These are phyloP conservation scores for Lasioglossum marginatum DNA, from an alignment of 2,888 invertebrate genomes.

Conservation along the genomic window DNA sequence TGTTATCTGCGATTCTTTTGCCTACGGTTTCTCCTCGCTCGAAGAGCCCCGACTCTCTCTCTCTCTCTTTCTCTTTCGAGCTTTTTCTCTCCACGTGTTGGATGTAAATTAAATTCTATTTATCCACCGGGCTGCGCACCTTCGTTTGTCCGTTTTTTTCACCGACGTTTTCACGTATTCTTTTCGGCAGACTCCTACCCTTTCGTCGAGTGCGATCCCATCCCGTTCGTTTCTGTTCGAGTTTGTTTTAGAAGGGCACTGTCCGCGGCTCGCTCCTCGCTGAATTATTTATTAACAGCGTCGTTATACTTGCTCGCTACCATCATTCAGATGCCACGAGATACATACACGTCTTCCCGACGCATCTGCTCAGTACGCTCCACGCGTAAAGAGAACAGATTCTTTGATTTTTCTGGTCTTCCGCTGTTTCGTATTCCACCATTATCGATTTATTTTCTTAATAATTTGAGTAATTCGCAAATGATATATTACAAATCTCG, in stretches of 20 bases:
- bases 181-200: neutral
- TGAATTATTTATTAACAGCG: neutral
- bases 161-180: neutral
- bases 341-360: neutral
- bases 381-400: neutral
- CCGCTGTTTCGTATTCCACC: no score
- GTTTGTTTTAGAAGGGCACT: constrained; percentile 27
- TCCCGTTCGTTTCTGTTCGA: neutral
- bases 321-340: neutral
- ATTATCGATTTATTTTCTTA: no score
- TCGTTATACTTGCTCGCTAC: neutral
- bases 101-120: constrained; percentile 57
- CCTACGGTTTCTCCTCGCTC: neutral
- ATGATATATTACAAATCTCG: no score
- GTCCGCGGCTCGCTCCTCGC: neutral
- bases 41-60: neutral
- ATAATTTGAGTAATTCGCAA: no score
- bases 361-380: no score
- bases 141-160: neutral
- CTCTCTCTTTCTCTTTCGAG: neutral
- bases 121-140: constrained; percentile 26
- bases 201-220: neutral
- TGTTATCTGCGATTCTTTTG: constrained; percentile 18
- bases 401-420: no score
- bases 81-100: neutral